phyloP scores from a whole-genome alignment of 2,113 vertebrate genomes.

The Forbesichthys agassizii region DNA sequence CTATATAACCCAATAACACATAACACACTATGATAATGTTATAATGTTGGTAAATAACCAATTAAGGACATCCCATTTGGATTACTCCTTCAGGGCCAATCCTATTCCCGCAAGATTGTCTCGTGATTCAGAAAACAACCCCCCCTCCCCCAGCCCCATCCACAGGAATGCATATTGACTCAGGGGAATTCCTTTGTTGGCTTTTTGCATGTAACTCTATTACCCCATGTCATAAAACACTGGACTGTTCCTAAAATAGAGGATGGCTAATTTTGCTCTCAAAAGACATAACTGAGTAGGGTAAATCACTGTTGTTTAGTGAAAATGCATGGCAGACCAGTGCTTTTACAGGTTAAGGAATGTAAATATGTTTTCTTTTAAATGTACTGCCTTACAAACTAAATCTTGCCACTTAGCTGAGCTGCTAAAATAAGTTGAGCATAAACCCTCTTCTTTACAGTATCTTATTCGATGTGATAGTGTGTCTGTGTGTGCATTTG shows the following conservation, averaged over 20 bases:
- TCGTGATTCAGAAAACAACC: slow-evolving; percentile 14
- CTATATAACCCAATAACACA: too few relatives aligned
- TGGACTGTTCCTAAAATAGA: slow-evolving; percentile 6
- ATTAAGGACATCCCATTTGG: not conserved
- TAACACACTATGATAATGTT: slow-evolving; percentile 14
- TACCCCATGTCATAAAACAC: not conserved
- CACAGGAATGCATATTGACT: slow-evolving; percentile 16
- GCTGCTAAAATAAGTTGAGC: not conserved
- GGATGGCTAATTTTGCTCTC: not conserved
- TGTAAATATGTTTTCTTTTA: not conserved
- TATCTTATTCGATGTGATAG: not conserved
- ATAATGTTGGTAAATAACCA: not conserved
- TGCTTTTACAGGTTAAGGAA: not conserved
- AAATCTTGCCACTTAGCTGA: not conserved
- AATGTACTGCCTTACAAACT: not conserved
- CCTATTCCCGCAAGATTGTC: not conserved
- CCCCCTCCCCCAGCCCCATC: slow-evolving; percentile 17
- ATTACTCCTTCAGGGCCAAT: not conserved
- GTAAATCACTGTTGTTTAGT: not conserved
- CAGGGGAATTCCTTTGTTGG: slow-evolving; percentile 42
- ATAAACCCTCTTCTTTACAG: not conserved
- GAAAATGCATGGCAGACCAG: not conserved
- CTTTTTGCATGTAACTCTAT: not conserved
- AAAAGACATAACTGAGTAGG: not conserved
- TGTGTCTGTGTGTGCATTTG: not conserved